Percentiles rank a stretch among this genome's conserved stretches.
These are phyloP conservation scores for Rhizoglyphus robini DNA, from an alignment of 1,140 invertebrate genomes.

Conservation along the genomic window DNA sequence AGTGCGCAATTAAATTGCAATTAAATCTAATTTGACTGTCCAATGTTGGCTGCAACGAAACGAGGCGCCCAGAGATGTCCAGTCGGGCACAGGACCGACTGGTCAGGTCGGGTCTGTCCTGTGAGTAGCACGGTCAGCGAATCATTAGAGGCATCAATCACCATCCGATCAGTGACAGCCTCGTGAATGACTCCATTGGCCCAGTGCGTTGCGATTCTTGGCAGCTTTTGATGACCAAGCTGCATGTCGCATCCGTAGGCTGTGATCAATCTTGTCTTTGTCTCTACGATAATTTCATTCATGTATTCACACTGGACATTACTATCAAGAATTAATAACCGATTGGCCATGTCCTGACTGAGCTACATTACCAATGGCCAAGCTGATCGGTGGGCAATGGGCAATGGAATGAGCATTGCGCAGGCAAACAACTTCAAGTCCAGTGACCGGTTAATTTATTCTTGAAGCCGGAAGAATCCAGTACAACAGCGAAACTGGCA, in stretches of 20 bases:
- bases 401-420: background rate
- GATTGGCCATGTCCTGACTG: background rate
- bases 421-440: background rate
- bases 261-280: background rate
- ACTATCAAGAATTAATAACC: constrained; percentile 12
- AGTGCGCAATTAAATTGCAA: constrained; percentile 1
- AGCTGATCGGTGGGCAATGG: no score
- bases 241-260: background rate
- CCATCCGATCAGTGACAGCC: background rate
- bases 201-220: background rate
- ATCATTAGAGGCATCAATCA: constrained; percentile 15
- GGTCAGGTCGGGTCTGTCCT: no score
- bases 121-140: no score
- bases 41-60: background rate
- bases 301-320: constrained; percentile 12
- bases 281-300: constrained; percentile 11
- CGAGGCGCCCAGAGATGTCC: no score
- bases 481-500: background rate
- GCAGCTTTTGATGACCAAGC: background rate
- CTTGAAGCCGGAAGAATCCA: constrained; percentile 11
- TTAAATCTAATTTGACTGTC: constrained; percentile 1
- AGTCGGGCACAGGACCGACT: no score
- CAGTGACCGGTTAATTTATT: constrained; percentile 14
- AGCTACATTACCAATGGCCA: background rate
- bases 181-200: background rate